Base-by-base conservation (phyloP, 2,113 vertebrate species). In the Actinemys pallida region DNA sequence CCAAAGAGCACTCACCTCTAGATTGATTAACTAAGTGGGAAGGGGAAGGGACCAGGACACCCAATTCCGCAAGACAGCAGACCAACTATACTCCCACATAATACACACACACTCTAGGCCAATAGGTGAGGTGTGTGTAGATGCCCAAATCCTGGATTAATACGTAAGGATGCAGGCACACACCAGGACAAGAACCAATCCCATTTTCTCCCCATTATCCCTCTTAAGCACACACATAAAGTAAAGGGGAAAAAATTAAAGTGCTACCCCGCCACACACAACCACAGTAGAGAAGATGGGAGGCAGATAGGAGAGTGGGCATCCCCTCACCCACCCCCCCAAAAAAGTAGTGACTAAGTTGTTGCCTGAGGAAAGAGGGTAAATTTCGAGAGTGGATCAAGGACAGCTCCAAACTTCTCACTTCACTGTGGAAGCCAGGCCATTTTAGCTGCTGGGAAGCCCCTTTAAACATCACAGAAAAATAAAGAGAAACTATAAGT, bases 401-500 rank as follows among this genome's bases (percentile, higher is more conserved):
- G 59, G 52, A 94, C 39, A 94, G 80, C 14, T 45, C 78, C 81
- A 92, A 72, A 11, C 72, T 7, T 22, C 14, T 83, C 91, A 88
- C 89, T 83, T 42, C 53, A 42, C 14, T 0, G 5, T 12, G 86
- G 89, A 75, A 93, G 78, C 9, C 22, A 89, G 22, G 35, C 7
- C 3, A 42, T 19, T 47, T 94, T 78, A 84, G 11, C 62, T 45
- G 39, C 62, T 47, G 62, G 62, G 85, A 35, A 92, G 78, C 5
- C 45, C 81, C 14, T 86, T 95, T 81, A 86, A 11, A 57, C 83
- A 91, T 6, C 31, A 83, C 59, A 93, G n/a, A 69, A 31, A 5
- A 16, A 22, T 4, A 79, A 13, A 53, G 42, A 6, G 17, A 53
- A 52, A 6, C 42, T 84, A 87, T 81, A 56, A 52, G 42, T 45